Percentiles rank a stretch among this genome's conserved stretches.
Evolutionary conservation across 2,797 vertebrate species (phyloP).

Genomic region (Phyllotis vaccarum): DNA sequence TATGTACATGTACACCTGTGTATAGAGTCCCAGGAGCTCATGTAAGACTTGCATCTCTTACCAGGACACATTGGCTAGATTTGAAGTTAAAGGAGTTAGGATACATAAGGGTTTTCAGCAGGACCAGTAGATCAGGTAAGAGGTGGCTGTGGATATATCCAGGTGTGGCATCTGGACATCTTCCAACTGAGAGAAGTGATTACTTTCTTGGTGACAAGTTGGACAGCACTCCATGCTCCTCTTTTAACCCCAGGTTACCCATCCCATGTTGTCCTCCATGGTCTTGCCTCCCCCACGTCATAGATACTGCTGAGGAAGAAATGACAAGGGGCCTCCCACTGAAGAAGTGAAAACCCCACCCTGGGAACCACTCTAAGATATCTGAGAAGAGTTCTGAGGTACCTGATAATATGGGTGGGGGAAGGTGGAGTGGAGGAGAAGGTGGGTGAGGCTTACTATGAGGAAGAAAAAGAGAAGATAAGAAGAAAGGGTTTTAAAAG

Average conservation of each 20-base stretch:
- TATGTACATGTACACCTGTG: no score
- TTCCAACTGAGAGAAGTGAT: not conserved
- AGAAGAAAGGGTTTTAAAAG: not conserved
- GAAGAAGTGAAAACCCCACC: no score
- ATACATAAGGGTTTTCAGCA: not conserved
- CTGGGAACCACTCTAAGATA: not conserved
- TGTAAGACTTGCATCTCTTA: not conserved
- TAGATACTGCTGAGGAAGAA: not conserved
- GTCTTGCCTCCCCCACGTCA: not conserved
- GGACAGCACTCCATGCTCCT: not conserved
- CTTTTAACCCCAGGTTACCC: not conserved
- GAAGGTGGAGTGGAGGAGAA: not conserved
- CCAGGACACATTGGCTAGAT: not conserved
- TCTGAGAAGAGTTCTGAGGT: not conserved
- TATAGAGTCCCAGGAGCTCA: no score
- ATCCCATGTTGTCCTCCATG: not conserved
- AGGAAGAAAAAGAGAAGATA: not conserved
- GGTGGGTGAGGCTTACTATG: not conserved
- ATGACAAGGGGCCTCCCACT: no score
- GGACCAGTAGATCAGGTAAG: not conserved
- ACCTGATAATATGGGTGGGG: not conserved
- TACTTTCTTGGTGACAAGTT: not conserved
- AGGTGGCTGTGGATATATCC: not conserved
- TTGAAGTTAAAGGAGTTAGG: not conserved
- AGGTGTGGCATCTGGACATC: not conserved